Percentiles rank a stretch among this genome's conserved stretches.
phyloP scores from a whole-genome alignment of 2,888 invertebrate species.

The Cetonia aurata region DNA sequence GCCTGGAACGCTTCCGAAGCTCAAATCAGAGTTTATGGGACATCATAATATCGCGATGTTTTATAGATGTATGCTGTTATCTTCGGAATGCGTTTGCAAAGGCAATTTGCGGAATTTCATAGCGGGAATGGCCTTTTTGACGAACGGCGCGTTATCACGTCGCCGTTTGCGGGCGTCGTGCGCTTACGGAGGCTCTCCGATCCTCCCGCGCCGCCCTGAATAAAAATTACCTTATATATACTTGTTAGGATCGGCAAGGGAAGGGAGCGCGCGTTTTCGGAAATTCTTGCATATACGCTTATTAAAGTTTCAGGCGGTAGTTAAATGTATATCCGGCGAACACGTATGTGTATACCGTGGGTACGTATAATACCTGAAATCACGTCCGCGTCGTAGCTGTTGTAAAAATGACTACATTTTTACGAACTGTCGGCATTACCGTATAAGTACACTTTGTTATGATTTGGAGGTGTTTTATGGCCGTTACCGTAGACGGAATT shows the following conservation, averaged over 20 bases:
- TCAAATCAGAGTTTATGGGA: slow-evolving; percentile 69
- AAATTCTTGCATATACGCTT: slow-evolving; percentile 40
- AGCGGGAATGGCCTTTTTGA: slow-evolving; percentile 58
- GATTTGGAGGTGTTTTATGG: slow-evolving; percentile 38
- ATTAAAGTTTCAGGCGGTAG: slow-evolving; percentile 34
- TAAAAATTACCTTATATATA: slow-evolving; percentile 58
- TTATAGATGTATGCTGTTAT: slow-evolving; percentile 66
- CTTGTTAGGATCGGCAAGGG: slow-evolving; percentile 44
- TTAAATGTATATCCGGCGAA: slow-evolving; percentile 25
- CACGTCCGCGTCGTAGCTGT: slow-evolving; percentile 19
- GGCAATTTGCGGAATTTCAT: slow-evolving; percentile 63
- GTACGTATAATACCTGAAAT: slow-evolving; percentile 31
- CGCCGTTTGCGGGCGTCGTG: slow-evolving; percentile 35
- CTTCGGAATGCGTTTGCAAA: slow-evolving; percentile 58
- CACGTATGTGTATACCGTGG: slow-evolving; percentile 4
- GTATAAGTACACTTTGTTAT: slow-evolving; percentile 38
- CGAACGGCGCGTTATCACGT: slow-evolving; percentile 52
- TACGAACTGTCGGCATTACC: slow-evolving; percentile 20
- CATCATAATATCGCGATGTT: slow-evolving; percentile 67
- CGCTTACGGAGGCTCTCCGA: neutral
- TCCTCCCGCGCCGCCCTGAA: slow-evolving; percentile 59
- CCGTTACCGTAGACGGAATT: slow-evolving; percentile 15
- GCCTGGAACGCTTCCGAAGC: slow-evolving; percentile 61
- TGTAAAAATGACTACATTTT: slow-evolving; percentile 38
- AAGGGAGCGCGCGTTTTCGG: slow-evolving; percentile 20